These are phyloP conservation scores for Steatocranus sp. DNA, from an alignment of 2,797 vertebrate species.

Conservation along the genomic window DNA sequence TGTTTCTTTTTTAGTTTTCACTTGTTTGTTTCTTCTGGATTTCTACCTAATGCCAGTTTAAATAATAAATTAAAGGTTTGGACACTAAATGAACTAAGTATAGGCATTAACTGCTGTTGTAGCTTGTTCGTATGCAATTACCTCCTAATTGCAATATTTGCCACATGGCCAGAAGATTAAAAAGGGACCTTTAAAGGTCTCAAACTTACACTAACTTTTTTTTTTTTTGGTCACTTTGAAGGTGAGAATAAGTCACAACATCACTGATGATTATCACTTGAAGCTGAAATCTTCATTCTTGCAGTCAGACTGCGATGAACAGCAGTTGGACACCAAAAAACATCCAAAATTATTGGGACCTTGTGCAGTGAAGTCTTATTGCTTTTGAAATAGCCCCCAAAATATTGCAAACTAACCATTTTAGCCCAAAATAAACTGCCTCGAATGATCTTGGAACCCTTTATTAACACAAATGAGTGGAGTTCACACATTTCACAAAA, in stretches of 20 bases:
- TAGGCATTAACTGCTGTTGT: not conserved
- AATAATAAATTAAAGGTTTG: not conserved
- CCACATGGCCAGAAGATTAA: not conserved
- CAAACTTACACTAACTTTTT: not conserved
- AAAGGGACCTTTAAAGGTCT: not conserved
- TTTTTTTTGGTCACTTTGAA: not conserved
- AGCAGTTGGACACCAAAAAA: not conserved
- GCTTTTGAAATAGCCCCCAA: rapidly evolving
- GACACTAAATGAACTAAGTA: not conserved
- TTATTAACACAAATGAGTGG: not conserved
- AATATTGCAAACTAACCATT: not conserved
- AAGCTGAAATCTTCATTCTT: not conserved
- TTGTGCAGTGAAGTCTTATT: not conserved
- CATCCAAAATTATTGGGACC: not conserved
- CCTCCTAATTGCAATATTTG: not conserved
- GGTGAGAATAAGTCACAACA: not conserved
- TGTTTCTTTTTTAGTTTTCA: not conserved
- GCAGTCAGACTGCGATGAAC: not conserved
- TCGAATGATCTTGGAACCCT: not conserved
- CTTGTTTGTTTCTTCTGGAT: not conserved
- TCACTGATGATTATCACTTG: not conserved
- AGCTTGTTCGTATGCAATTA: not conserved
- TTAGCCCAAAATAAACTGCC: not conserved
- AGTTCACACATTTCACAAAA: not conserved
- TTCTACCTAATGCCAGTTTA: not conserved